Conservation (phyloP, 2,113 vertebrate genomes). For the Cacatua alba region DNA sequence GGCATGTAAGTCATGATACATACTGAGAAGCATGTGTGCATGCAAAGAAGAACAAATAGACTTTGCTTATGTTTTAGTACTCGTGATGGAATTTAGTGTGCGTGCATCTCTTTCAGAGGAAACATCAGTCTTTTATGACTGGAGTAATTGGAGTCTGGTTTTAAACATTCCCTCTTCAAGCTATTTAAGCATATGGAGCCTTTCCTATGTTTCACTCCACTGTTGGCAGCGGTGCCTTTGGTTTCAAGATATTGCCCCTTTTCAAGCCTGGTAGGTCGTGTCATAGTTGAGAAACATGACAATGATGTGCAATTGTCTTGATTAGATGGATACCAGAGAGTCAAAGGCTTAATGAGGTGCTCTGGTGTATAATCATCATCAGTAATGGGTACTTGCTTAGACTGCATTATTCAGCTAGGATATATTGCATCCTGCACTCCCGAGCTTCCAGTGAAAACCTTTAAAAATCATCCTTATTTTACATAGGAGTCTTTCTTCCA, state of each 20-base stretch:
- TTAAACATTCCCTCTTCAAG: neutral
- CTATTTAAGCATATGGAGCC: neutral
- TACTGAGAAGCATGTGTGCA: neutral
- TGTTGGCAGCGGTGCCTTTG: neutral
- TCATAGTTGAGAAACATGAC: constrained; percentile 1
- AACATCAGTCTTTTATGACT: neutral
- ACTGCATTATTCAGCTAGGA: constrained; percentile 25
- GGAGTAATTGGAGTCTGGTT: neutral
- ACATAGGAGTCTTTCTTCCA: neutral
- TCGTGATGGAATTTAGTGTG: neutral
- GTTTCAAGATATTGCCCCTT: neutral
- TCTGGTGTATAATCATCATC: constrained; percentile 47
- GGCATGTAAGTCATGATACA: neutral
- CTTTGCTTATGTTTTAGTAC: neutral
- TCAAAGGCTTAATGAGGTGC: constrained; percentile 52
- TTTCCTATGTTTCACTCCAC: neutral
- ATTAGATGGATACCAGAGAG: constrained; percentile 23
- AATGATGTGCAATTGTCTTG: constrained; percentile 2
- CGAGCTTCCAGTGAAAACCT: neutral
- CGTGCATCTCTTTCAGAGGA: neutral
- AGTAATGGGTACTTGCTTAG: constrained; percentile 43
- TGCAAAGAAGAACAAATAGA: neutral
- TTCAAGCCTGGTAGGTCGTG: neutral
- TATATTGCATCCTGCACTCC: neutral
- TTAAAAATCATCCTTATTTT: neutral